Evolutionary conservation across 1,140 invertebrate genomes (phyloP), one percentile per base, ranked within the genome.

Genomic region (Leptinotarsa defecta): DNA sequence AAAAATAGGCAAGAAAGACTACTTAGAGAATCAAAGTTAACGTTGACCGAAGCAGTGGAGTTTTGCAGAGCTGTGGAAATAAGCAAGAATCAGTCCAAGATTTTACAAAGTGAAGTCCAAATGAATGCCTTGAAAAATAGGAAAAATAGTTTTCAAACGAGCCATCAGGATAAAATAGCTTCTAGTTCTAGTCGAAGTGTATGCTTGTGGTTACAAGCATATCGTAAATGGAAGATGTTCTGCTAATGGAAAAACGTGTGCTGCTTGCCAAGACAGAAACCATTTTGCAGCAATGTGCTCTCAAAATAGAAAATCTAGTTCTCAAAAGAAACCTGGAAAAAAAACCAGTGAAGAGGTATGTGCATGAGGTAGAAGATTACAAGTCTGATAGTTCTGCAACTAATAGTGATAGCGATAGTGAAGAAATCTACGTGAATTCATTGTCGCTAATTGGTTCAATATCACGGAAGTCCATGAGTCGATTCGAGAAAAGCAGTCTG

Each of bases 51-150:
- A 78, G 48, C 65, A 24, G 24, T 67, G 6, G n/a, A 67, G 6
- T 17, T 22, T 27, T 67, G 65, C 24, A 67, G 65, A 67, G 22
- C 65, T 22, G 22, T 34, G 5, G 65, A 67, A 67, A 22, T 19
- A 80, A 68, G 77, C 11, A 79, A 79, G 74, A 61, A 61, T 52
- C 80, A 78, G 64, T 62, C 73, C 3, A 73, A 77, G 57, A 71
- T 73, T 13, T 63, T 76, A 34, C 62, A 75, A 63, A 65, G 34
- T 67, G 67, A 70, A 77, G 65, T 48, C 24, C 15, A 20, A 63
- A 13, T 73, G 52, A 48, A 43, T 70, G 68, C 61, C 48, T 48
- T 69, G 27, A 74, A 70, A 20, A n/a, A 22, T 15, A 67, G 67
- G 17, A n/a, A 76, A 61, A 27, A 57, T 52, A 4, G 27, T 27